Base-by-base conservation (phyloP, 1,140 invertebrate species). In the Theocolax elegans region DNA sequence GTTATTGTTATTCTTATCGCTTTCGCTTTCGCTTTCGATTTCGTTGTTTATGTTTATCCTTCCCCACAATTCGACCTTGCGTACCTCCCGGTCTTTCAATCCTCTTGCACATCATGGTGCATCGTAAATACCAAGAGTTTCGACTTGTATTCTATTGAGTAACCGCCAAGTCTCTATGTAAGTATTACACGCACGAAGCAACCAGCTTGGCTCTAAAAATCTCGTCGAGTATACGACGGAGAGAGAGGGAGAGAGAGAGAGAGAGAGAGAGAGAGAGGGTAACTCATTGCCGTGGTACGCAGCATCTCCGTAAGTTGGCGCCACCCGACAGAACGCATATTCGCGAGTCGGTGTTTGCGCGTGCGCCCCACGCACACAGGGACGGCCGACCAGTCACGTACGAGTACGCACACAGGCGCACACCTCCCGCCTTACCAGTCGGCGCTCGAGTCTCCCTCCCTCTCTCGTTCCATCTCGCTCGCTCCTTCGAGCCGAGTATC, bases 231-330 rank as follows among this genome's bases (percentile, higher is more conserved):
- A 19, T 31, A n/a, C 8, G 53, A 56, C 53, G 53, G 6, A 35
- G 29, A 15, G 27, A 56, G 29, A 31, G 29, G 35, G 25, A 19
- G 53, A 31, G 31, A n/a, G n/a, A n/a, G n/a, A n/a, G 53, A 56
- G 27, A 29, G 6, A 35, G 29, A 15, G 27, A 56, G 29, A 31
- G 29, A 56, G 25, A 19, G 53, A 31, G 31, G n/a, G n/a, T n/a
- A n/a, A n/a, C n/a, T n/a, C n/a, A n/a, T n/a, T n/a, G n/a, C n/a
- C n/a, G 72, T 75, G 75, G 75, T 53, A 75, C 80, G 1, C 3
- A 9, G 3, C 76, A 77, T 79, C 72, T 75, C 77, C 69, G 75
- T 31, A 62, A 79, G 78, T 56, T 62, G 80, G 77, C 82, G 75
- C 76, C 77, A 85, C 72, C 17, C 40, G 62, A 77, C 74, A 80